Evolutionary conservation across 92 coral and sea anemone genomes (phyloP).

Genomic region (Palythoa caribaeorum): DNA sequence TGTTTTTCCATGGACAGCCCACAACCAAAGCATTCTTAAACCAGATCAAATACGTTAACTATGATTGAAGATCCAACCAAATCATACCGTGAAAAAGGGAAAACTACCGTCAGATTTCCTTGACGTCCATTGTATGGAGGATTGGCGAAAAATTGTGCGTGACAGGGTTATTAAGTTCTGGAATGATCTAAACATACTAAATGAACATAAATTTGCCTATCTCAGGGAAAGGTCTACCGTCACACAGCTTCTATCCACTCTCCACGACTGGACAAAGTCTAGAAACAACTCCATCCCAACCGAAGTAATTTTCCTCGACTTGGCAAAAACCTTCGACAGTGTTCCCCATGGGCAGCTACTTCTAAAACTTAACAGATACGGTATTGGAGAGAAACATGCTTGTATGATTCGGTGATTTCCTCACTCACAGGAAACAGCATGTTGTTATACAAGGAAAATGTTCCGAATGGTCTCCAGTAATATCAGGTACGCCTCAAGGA

Average conservation of each 20-base stretch:
- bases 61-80: too few relatives aligned
- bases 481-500: not conserved
- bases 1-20: too few relatives aligned
- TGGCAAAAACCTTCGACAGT: not conserved
- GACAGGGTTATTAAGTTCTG: constrained; percentile 47
- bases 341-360: constrained; percentile 19
- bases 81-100: constrained; percentile 14
- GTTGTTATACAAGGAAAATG: not conserved
- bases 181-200: constrained; percentile 33
- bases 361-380: constrained; percentile 10
- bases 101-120: constrained; percentile 70
- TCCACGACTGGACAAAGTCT: constrained; percentile 55
- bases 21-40: too few relatives aligned
- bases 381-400: not conserved
- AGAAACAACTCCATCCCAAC: constrained; percentile 29
- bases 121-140: constrained; percentile 64
- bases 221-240: constrained; percentile 48
- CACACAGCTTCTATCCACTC: constrained; percentile 43
- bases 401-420: not conserved
- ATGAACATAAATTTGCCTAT: constrained; percentile 57
- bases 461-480: constrained; percentile 16
- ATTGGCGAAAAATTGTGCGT: constrained; percentile 60
- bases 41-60: too few relatives aligned
- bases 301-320: not conserved
- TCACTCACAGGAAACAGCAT: not conserved